These are phyloP conservation scores for Cosmia pyralina DNA, from an alignment of 2,888 invertebrate genomes.

Conservation along the genomic window DNA sequence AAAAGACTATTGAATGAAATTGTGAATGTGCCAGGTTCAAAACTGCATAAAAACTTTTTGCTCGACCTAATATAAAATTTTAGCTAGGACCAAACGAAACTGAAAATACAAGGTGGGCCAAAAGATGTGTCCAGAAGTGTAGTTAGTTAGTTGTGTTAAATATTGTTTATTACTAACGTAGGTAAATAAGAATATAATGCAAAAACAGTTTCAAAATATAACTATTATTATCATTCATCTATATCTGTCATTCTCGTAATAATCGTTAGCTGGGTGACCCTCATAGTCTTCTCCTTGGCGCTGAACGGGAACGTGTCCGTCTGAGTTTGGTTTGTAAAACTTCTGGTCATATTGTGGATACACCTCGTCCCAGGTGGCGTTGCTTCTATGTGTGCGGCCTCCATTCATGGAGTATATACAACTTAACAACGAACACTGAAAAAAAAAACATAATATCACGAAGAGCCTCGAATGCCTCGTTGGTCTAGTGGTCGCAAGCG, in stretches of 20 bases:
- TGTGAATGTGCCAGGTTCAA: too few relatives aligned
- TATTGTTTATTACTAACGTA: too few relatives aligned
- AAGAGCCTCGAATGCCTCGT: background rate
- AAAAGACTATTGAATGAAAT: too few relatives aligned
- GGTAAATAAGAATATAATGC: too few relatives aligned
- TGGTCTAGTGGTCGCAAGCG: background rate
- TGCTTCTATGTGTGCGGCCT: background rate
- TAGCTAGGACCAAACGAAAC: too few relatives aligned
- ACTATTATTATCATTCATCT: too few relatives aligned
- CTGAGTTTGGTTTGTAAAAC: background rate
- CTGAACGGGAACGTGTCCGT: background rate
- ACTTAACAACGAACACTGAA: conserved; percentile 66
- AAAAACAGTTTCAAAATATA: too few relatives aligned
- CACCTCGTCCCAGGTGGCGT: conserved; percentile 54
- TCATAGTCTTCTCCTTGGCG: background rate
- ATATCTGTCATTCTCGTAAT: background rate
- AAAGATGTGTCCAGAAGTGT: too few relatives aligned
- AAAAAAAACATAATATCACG: conserved; percentile 3
- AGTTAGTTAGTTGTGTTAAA: too few relatives aligned
- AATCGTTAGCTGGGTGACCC: background rate
- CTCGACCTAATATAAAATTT: too few relatives aligned
- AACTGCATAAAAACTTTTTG: too few relatives aligned
- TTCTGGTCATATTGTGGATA: conserved; percentile 64
- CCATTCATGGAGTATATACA: conserved; percentile 63
- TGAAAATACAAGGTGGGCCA: too few relatives aligned